These are phyloP conservation scores for Cetoscarus ocellatus DNA, from an alignment of 2,797 vertebrate species.

Conservation along the genomic window DNA sequence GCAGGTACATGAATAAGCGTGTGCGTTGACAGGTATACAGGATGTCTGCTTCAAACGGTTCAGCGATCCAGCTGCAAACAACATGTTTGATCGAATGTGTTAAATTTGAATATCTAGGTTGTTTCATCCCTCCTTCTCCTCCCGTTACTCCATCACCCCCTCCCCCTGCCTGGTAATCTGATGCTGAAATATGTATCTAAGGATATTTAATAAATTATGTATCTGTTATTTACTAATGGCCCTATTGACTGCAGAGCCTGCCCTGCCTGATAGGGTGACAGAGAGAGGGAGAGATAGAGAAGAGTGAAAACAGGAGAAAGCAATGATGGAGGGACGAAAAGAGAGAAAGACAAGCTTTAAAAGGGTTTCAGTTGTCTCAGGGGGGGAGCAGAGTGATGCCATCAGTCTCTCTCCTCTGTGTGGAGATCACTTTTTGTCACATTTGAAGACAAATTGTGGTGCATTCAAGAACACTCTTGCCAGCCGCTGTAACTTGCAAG, in stretches of 20 bases:
- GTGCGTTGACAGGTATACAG: background rate
- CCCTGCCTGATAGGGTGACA: conserved; percentile 52
- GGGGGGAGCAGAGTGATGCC: conserved; percentile 55
- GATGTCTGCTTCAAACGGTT: background rate
- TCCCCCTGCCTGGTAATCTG: conserved; percentile 64
- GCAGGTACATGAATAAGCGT: background rate
- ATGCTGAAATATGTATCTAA: conserved; percentile 87
- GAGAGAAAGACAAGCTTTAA: conserved; percentile 55
- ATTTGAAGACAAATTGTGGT: conserved; percentile 31
- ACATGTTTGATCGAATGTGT: conserved; percentile 7
- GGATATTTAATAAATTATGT: conserved; percentile 89
- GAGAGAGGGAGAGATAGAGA: conserved; percentile 9
- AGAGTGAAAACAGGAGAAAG: conserved; percentile 28
- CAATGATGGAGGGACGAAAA: conserved; percentile 45
- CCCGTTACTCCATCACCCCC: too few species aligned
- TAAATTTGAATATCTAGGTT: background rate
- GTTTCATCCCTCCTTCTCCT: background rate
- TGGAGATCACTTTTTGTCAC: conserved; percentile 37
- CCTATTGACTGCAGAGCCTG: conserved; percentile 79
- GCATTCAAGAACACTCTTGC: conserved; percentile 20
- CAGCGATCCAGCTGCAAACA: too few species aligned
- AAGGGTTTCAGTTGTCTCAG: conserved; percentile 60
- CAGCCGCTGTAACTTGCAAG: conserved; percentile 1
- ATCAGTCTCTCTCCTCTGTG: conserved; percentile 38
- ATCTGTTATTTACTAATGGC: conserved; percentile 89